A percentile compares a stretch with the other conserved stretches of the same genome.
Evolutionary conservation across 92 coral and sea anemone genomes (phyloP).

Genomic region (Phenganax subtilis): DNA sequence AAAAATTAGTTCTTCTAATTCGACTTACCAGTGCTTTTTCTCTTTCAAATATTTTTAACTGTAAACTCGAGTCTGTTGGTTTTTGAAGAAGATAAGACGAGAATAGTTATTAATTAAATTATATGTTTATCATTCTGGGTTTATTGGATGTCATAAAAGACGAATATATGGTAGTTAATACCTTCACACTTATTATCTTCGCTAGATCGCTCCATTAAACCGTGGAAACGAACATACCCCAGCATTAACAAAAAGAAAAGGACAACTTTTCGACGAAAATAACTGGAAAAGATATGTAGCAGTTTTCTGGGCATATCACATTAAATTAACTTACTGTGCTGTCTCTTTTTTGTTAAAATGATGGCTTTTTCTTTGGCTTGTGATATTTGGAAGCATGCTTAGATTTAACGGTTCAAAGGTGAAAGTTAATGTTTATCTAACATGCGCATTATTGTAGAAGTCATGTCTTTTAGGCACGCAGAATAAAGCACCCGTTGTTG

Average conservation of each 20-base stretch:
- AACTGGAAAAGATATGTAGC: background rate
- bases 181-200: background rate
- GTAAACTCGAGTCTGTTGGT: background rate
- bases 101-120: background rate
- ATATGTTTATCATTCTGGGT: too few species aligned
- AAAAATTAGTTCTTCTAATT: background rate
- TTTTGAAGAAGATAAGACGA: background rate
- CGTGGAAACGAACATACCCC: background rate
- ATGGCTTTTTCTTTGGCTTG: too few species aligned
- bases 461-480: background rate
- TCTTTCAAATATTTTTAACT: background rate
- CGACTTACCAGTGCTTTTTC: slow-evolving; percentile 11
- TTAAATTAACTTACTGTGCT: too few species aligned
- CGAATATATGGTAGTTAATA: background rate
- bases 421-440: background rate
- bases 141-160: too few species aligned
- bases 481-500: background rate
- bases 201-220: slow-evolving; percentile 10
- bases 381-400: background rate
- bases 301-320: background rate
- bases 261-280: background rate
- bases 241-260: background rate
- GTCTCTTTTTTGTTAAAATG: too few species aligned
- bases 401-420: background rate
- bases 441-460: background rate